Evolutionary conservation across 2,113 vertebrate species (phyloP).

Genomic region (Nannobrachium achirus): DNA sequence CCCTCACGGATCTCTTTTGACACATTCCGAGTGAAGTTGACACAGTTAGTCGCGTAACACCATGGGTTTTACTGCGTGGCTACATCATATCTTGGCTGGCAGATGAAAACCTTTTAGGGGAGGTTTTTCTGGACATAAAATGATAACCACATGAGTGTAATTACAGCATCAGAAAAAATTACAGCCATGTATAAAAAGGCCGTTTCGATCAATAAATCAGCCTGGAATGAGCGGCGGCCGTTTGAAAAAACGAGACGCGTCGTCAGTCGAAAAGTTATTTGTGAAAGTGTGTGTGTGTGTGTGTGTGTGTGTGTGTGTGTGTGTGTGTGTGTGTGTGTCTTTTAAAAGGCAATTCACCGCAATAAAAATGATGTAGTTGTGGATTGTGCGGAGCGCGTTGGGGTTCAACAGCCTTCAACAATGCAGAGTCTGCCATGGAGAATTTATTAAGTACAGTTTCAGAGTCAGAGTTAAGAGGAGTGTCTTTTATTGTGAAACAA

Average conservation of each 20-base stretch:
- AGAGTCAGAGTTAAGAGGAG: no score
- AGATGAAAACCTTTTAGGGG: constrained; percentile 32
- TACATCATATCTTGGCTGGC: constrained; percentile 56
- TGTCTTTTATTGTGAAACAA: no score
- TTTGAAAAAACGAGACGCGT: constrained; percentile 30
- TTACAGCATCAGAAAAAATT: constrained; percentile 41
- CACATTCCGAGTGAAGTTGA: no score
- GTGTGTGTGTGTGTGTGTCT: no score
- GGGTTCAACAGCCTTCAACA: constrained; percentile 37
- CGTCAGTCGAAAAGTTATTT: constrained; percentile 47
- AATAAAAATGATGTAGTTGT: constrained; percentile 13
- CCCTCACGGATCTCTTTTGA: no score
- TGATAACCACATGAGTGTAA: constrained; percentile 57
- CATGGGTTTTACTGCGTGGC: not conserved
- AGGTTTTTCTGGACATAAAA: constrained; percentile 31
- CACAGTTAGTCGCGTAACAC: no score
- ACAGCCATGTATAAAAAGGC: constrained; percentile 30
- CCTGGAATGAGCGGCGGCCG: constrained; percentile 32
- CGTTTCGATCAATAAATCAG: constrained; percentile 51
- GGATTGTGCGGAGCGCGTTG: constrained; percentile 17
- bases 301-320: no score
- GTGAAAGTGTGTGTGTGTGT: no score
- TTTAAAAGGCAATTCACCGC: constrained; percentile 33
- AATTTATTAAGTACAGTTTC: no score
- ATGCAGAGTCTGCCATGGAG: no score